These are phyloP conservation scores for Parelbella ahira DNA, from an alignment of 2,888 invertebrate genomes.

Conservation along the genomic window DNA sequence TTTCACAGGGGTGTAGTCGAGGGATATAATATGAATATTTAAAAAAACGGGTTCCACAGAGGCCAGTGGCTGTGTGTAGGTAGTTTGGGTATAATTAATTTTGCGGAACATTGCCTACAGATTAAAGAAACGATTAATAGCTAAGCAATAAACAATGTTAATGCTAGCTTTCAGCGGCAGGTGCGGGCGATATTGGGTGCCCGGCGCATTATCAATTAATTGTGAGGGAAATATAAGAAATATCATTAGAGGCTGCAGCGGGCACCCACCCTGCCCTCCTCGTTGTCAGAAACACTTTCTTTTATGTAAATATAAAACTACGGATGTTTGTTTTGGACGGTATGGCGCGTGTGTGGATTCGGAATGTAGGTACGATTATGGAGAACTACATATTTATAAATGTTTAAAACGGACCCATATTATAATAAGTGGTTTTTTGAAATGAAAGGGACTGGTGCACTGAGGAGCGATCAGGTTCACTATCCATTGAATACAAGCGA, in stretches of 20 bases:
- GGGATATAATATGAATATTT: constrained; percentile 36
- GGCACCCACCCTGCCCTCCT: constrained; percentile 26
- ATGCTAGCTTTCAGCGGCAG: constrained; percentile 69
- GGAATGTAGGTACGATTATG: too few relatives aligned
- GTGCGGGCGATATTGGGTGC: constrained; percentile 44
- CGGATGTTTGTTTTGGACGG: constrained; percentile 9
- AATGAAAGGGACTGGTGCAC: too few relatives aligned
- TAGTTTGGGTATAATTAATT: constrained; percentile 52
- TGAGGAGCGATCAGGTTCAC: too few relatives aligned
- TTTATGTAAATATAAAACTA: constrained; percentile 17
- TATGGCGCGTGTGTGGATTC: background rate
- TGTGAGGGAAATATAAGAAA: constrained; percentile 44
- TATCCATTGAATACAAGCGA: too few relatives aligned
- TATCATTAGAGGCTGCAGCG: constrained; percentile 34
- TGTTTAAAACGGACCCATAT: too few relatives aligned
- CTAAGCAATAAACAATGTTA: constrained; percentile 62
- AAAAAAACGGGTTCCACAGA: constrained; percentile 19
- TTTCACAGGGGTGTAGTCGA: constrained; percentile 28
- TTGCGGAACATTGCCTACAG: constrained; percentile 55
- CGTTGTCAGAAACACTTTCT: constrained; percentile 16
- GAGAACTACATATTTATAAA: too few relatives aligned
- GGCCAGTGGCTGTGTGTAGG: constrained; percentile 8
- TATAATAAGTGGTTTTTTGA: too few relatives aligned
- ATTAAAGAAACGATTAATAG: constrained; percentile 67
- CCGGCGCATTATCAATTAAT: constrained; percentile 53